Evolutionary conservation across 2,888 invertebrate genomes (phyloP).

Genomic region (Noctua janthe): DNA sequence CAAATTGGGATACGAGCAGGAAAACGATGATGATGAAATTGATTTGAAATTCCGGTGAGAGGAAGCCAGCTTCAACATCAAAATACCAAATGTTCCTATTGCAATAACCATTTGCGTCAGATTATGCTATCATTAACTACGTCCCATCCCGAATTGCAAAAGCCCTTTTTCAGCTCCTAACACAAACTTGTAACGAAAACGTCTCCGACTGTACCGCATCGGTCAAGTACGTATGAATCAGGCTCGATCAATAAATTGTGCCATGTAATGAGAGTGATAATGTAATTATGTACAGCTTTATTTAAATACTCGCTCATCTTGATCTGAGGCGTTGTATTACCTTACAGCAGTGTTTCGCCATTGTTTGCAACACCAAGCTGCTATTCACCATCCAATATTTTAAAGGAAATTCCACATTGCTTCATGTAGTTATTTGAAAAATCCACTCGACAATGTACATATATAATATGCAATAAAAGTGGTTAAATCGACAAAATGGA

Average conservation of each 20-base stretch:
- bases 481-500: no score
- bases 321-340: conserved; percentile 24
- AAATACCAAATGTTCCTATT: no score
- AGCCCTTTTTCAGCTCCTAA: no score
- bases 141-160: no score
- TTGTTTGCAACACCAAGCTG: neutral
- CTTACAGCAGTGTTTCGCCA: neutral
- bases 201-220: neutral
- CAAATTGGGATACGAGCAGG: no score
- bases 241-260: conserved; percentile 24
- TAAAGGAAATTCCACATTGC: neutral
- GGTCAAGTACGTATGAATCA: conserved; percentile 31
- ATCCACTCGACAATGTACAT: no score
- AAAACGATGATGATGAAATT: neutral
- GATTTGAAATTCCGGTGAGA: neutral
- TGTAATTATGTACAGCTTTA: conserved; percentile 16
- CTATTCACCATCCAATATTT: neutral
- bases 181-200: neutral
- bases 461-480: no score
- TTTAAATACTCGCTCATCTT: conserved; percentile 56
- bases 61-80: neutral
- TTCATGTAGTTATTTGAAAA: no score
- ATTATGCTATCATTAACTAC: no score
- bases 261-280: conserved; percentile 18
- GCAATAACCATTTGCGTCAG: no score